Evolutionary conservation across 2,113 vertebrate genomes (phyloP), one percentile per base, ranked within the genome.

Genomic region (Elgaria multicarinata): DNA sequence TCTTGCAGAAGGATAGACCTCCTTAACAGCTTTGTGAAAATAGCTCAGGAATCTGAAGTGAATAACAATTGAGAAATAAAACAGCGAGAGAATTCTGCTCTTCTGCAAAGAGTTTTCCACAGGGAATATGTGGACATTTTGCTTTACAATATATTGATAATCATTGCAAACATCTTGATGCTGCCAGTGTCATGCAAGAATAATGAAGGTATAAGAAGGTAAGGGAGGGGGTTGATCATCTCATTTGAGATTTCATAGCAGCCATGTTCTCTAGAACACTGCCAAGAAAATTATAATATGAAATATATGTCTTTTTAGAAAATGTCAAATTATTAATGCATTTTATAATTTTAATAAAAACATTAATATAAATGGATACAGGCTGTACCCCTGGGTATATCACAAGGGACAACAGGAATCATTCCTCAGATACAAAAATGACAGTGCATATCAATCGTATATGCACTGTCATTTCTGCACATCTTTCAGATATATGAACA

Each of bases 1-100:
- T 92, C 92, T 67, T 95, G 93, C 83, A 89, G 93, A 20, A 97
- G 98, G 91, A 91, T 92, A 39, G 98, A 98, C 39, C 97, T 99
- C 80, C 95, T 97, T 50, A 87, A 66, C 55, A 3, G 0, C 44
- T 71, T 98, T 93, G 90, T 95, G 12, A 13, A 36, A 2, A 87
- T 95, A 74, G 93, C 79, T 3, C 93, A 96, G 90, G 90, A 94
- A 2, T 95, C 85, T 36, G n/a, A 88, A 55, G 85, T n/a, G 33
- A 66, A 33, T 36, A 89, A 75, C 39, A 64, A 64, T 50, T 89
- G 72, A 89, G 18, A 67, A 58, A 31, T 46, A 24, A 16, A 36
- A 72, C 3, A 72, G 16, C 81, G 16, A 42, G 14, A 55, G 26
- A 18, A 76, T 6, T 36, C 55, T 83, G 44, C 39, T 26, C 20